Base-by-base conservation (phyloP, 2,113 vertebrate genomes). In the Engystomops pustulosus region DNA sequence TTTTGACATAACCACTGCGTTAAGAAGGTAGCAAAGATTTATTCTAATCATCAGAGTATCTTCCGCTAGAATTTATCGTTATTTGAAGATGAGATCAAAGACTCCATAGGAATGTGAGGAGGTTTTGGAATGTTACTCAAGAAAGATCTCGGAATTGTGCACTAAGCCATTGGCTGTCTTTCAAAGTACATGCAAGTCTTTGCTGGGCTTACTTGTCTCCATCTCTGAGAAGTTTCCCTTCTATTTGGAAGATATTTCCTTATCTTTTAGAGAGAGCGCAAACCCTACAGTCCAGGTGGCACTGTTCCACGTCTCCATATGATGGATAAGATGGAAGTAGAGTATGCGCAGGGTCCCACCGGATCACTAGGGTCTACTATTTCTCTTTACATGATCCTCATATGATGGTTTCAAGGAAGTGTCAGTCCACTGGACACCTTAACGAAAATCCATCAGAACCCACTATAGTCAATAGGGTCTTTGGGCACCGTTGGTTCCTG, bases 11-110 rank as follows among this genome's bases (percentile, higher is more conserved):
- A 58, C 51, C 38, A 58, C 36, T 60, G 75, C 14, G 12, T 58
- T 78, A 60, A 41, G 75, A 78, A 78, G 51, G 75, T 78, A 58
- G 49, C 75, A 41, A 78, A 41, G 51, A 78, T 60, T 78, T 78
- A 78, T 60, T 58, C 8, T 38, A 55, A 55, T 36, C 75, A 41
- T 58, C 55, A 8, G 75, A 78, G 53, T 36, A 58, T 36, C 53
- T 25, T 60, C 53, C n/a, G 32, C 11, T 58, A 58, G 12, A 78
- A 58, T 60, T 78, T 78, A 78, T 38, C 7, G 20, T 78, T 58
- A 78, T 60, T 53, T 58, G 53, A 25, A 60, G 51, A 60, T 0
- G 51, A 58, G 75, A 58, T 78, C 75, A 78, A 78, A 78, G 75
- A 60, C 51, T 17, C 34, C 51, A 30, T 58, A 23, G 75, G 75